Conservation (phyloP, 2,888 invertebrate species). For the Lasioglossum pauxillum region DNA sequence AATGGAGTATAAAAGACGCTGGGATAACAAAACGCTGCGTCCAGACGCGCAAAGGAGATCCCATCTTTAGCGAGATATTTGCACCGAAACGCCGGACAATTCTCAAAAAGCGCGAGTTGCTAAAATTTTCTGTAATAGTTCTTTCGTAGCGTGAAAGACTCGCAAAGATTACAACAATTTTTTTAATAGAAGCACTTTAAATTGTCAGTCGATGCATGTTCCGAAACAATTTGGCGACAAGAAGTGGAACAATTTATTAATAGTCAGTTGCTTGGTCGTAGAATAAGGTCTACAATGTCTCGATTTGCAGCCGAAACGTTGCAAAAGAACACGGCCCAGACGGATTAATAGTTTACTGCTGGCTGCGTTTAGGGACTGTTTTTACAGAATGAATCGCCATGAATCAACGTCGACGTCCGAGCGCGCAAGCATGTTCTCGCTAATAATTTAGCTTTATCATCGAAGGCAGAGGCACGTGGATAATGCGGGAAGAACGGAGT, state of each 20-base stretch:
- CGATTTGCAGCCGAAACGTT: background rate
- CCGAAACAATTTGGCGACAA: background rate
- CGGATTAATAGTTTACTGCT: constrained; percentile 48
- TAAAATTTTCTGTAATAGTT: background rate
- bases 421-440: constrained; percentile 33
- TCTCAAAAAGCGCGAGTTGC: background rate
- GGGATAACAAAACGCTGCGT: no score
- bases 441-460: constrained; percentile 64
- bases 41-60: no score
- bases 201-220: no score
- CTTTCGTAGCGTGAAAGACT: background rate
- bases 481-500: constrained; percentile 38
- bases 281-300: background rate
- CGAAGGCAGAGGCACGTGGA: constrained; percentile 52
- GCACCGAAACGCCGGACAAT: background rate
- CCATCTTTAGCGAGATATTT: background rate
- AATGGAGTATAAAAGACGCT: no score
- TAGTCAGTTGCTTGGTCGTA: background rate
- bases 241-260: background rate
- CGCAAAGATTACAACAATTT: background rate
- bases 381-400: constrained; percentile 44
- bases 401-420: constrained; percentile 56
- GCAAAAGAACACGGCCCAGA: background rate
- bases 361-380: constrained; percentile 24
- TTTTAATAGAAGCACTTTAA: background rate